phyloP scores from a whole-genome alignment of 2,113 vertebrate species.

The Oxyruncus cristatus region DNA sequence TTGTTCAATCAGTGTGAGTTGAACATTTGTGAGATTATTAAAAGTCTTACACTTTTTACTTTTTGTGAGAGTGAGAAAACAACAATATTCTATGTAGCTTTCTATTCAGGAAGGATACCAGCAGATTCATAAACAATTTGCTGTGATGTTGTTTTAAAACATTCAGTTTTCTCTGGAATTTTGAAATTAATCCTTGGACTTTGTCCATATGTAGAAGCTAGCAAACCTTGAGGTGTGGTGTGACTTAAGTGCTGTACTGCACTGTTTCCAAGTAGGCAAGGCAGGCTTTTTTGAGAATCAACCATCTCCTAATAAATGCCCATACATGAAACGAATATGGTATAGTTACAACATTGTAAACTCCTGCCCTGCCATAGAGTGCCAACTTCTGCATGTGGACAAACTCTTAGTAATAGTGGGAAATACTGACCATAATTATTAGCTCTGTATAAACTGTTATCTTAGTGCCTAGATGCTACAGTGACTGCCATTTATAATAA shows the following conservation, averaged over 20 bases:
- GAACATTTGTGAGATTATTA: constrained; percentile 5
- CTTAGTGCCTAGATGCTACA: constrained; percentile 59
- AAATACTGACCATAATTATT: not conserved
- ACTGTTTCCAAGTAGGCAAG: not conserved
- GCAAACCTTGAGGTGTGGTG: not conserved
- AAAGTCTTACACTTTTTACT: constrained; percentile 33
- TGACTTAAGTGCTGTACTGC: not conserved
- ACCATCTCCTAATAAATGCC: not conserved
- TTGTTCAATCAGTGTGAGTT: constrained; percentile 14
- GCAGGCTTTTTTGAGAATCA: not conserved
- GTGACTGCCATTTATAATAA: constrained; percentile 52
- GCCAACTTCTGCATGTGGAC: not conserved
- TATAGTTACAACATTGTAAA: not conserved
- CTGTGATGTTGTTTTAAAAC: constrained; percentile 62
- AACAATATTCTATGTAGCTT: constrained; percentile 26
- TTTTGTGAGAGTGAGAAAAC: constrained; percentile 39
- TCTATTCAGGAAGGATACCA: constrained; percentile 53
- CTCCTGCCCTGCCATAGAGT: not conserved
- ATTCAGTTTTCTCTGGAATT: constrained; percentile 16
- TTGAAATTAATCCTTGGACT: not conserved
- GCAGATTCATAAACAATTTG: constrained; percentile 41
- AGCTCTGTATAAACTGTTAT: constrained; percentile 24
- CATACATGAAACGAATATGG: not conserved
- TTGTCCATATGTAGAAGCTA: not conserved
- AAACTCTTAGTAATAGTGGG: not conserved